A percentile compares a stretch with the other conserved stretches of the same genome.
Evolutionary conservation across 2,888 invertebrate species (phyloP).

Genomic region (Sericinus montela): DNA sequence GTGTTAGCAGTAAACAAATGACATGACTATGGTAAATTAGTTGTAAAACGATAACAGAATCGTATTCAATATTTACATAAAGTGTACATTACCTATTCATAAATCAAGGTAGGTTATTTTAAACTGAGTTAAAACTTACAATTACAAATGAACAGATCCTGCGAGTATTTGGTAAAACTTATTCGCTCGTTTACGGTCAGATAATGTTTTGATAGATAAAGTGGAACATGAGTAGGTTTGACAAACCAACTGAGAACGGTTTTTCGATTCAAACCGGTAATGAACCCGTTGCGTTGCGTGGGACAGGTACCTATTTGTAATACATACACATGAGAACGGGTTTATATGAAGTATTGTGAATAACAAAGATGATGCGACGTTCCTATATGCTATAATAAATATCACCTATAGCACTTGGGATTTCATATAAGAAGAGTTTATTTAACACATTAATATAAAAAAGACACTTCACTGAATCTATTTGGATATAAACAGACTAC

Average conservation of each 20-base stretch:
- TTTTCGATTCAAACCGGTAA: conserved; percentile 17
- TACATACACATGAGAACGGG: conserved; percentile 5
- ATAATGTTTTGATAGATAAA: conserved; percentile 21
- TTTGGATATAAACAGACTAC: too few relatives aligned
- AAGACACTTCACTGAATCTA: too few relatives aligned
- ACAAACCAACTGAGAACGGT: conserved; percentile 10
- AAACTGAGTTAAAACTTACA: too few relatives aligned
- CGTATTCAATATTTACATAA: neutral
- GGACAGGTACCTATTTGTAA: conserved; percentile 5
- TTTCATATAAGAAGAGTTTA: neutral
- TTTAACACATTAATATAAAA: neutral
- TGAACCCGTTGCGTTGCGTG: conserved; percentile 11
- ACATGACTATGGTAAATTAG: neutral
- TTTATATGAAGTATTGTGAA: conserved; percentile 3
- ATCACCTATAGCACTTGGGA: neutral
- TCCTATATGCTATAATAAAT: neutral
- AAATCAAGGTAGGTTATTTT: too few relatives aligned
- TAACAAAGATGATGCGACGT: conserved; percentile 3
- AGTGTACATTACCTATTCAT: neutral
- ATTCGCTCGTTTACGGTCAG: conserved; percentile 19
- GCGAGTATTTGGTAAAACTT: conserved; percentile 20
- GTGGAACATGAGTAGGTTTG: conserved; percentile 14
- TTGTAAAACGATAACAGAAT: neutral
- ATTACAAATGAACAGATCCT: neutral
- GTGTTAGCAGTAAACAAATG: too few relatives aligned